Percentiles rank a stretch among this genome's conserved stretches.
phyloP scores from a whole-genome alignment of 2,888 invertebrate species.

The Hololepta plana region DNA sequence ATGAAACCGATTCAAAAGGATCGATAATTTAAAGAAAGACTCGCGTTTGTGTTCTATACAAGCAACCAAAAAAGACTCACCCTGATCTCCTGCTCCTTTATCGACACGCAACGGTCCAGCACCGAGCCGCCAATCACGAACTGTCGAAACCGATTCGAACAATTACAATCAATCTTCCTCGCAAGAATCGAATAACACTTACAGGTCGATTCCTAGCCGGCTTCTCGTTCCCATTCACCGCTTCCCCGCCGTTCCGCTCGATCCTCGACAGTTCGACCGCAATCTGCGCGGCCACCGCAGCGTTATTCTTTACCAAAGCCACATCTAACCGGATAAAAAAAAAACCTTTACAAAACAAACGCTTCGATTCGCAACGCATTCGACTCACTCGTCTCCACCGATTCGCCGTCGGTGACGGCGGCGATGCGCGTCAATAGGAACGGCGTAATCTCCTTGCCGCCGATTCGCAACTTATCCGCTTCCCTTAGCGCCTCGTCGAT shows the following conservation, averaged over 20 bases:
- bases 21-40: too few relatives aligned
- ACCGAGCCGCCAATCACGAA: conserved; percentile 66
- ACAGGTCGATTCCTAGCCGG: neutral
- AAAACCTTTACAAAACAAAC: conserved; percentile 2
- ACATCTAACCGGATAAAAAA: conserved; percentile 40
- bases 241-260: conserved; percentile 3
- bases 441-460: conserved; percentile 84
- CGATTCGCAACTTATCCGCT: conserved; percentile 39
- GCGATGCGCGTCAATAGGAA: conserved; percentile 67
- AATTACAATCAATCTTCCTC: conserved; percentile 1
- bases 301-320: conserved; percentile 87
- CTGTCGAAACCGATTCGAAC: conserved; percentile 23
- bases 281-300: conserved; percentile 62
- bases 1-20: too few relatives aligned
- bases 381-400: conserved; percentile 51
- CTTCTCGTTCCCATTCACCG: conserved; percentile 2
- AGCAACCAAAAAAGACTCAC: too few relatives aligned
- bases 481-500: conserved; percentile 50
- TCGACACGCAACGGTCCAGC: conserved; percentile 49
- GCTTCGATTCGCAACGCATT: neutral
- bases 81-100: conserved; percentile 42
- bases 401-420: conserved; percentile 62
- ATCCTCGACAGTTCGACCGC: conserved; percentile 36
- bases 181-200: too few relatives aligned
- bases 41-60: too few relatives aligned